Evolutionary conservation across 2,888 invertebrate species (phyloP).

Genomic region (Dolichopus griseipennis): DNA sequence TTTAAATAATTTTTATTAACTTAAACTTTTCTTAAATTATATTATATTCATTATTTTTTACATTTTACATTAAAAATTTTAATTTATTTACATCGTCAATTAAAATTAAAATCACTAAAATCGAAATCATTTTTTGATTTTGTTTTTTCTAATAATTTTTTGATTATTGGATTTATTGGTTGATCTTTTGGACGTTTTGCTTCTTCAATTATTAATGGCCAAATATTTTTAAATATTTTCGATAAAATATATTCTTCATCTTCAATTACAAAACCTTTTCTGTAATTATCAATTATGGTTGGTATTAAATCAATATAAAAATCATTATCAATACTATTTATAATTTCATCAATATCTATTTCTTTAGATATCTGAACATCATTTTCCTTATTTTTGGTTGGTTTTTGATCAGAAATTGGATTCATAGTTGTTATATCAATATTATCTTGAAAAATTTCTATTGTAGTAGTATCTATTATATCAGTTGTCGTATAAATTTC

Average conservation of each 20-base stretch:
- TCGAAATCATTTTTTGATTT: neutral
- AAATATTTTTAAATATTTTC: neutral
- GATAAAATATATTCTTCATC: neutral
- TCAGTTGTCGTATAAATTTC: too few species aligned
- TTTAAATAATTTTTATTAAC: too few species aligned
- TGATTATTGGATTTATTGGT: neutral
- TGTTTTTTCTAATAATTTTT: neutral
- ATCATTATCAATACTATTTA: neutral
- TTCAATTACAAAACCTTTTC: neutral
- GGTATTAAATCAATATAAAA: constrained; percentile 8
- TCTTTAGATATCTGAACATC: neutral
- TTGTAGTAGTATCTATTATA: too few species aligned
- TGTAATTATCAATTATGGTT: neutral
- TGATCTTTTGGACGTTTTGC: neutral
- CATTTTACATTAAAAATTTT: too few species aligned
- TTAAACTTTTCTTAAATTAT: too few species aligned
- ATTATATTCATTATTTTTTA: too few species aligned
- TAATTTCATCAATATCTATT: neutral
- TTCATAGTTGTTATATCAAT: too few species aligned
- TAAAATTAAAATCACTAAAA: constrained; percentile 2
- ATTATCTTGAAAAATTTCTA: too few species aligned
- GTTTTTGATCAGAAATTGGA: too few species aligned
- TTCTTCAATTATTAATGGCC: constrained; percentile 7
- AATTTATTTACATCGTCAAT: neutral
- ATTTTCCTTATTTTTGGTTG: too few species aligned